Base-by-base conservation (phyloP, 2,797 vertebrate genomes). In the Hemibagrus guttatus region DNA sequence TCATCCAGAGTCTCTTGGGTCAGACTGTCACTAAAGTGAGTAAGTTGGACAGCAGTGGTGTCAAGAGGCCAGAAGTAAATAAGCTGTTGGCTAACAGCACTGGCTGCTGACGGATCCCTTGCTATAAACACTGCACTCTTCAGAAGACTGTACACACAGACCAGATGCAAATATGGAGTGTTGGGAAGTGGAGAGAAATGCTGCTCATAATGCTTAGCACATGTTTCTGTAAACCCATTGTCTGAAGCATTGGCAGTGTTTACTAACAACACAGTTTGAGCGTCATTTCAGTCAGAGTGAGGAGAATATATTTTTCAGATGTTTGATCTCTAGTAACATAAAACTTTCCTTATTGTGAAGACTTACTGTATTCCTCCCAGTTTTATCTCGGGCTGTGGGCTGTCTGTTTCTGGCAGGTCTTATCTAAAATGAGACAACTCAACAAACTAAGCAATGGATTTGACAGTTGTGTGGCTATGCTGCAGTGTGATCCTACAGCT, bases 31-130 rank as follows among this genome's bases (percentile, higher is more conserved):
- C 63, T 83, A 49, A 84, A 83, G 83, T 82, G 28, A 91, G 83
- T 85, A 63, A 83, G 42, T 89, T 71, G 72, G 85, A 87, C 85
- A 89, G 68, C 74, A 83, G 63, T 85, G 75, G 80, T 90, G 71
- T 81, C n/a, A 39, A 88, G 83, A 88, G 56, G 74, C 76, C n/a
- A 54, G 52, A 52, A 42, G 78, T 88, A 85, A 88, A 89, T 89
- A 81, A 89, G 68, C 83, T 86, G 71, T 84, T 91, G 79, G 86
- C 74, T 81, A 72, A 85, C 74, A 85, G 85, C 71, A 71, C 82
- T 87, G 84, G 64, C 86, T 86, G 69, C 90, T 81, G 71, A 26
- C 63, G 74, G 72, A 74, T 71, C 49, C 71, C 81, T 88, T 89
- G 89, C 86, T 84, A 14, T 59, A 75, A 86, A 81, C 23, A 13